phyloP scores from a whole-genome alignment of 1,140 invertebrate genomes.

The Sogatella furcifera region DNA sequence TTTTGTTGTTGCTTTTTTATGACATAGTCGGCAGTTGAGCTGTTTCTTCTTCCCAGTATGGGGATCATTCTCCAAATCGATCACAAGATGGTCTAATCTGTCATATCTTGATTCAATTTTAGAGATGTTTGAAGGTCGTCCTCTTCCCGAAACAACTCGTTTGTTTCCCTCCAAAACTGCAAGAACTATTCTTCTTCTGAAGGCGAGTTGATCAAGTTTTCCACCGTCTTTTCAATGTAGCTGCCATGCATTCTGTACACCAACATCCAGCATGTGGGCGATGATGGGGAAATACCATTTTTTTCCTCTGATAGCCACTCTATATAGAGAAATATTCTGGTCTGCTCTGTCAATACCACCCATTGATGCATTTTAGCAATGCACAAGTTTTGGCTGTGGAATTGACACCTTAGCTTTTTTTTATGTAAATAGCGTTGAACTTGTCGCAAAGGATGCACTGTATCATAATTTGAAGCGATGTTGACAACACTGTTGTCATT shows the following conservation, averaged over 20 bases:
- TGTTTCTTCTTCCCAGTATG: neutral
- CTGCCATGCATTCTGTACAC: slow-evolving; percentile 29
- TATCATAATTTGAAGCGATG: slow-evolving; percentile 5
- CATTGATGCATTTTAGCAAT: slow-evolving; percentile 4
- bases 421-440: slow-evolving; percentile 8
- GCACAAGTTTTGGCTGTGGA: neutral
- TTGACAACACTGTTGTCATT: slow-evolving; percentile 12
- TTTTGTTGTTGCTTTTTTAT: neutral
- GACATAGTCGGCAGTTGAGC: neutral
- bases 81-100: slow-evolving; percentile 6
- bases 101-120: slow-evolving; percentile 6
- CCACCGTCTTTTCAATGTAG: slow-evolving; percentile 21
- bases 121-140: neutral
- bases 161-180: slow-evolving; percentile 12
- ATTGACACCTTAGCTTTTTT: slow-evolving; percentile 5
- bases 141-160: neutral
- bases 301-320: slow-evolving; percentile 28
- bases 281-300: slow-evolving; percentile 32
- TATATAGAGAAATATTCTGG: slow-evolving; percentile 29
- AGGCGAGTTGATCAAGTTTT: slow-evolving; percentile 19
- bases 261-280: slow-evolving; percentile 26
- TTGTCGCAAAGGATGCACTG: slow-evolving; percentile 5
- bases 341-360: slow-evolving; percentile 29
- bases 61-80: neutral
- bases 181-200: slow-evolving; percentile 20